A percentile compares a stretch with the other conserved stretches of the same genome.
phyloP scores from a whole-genome alignment of 2,797 vertebrate species.

The Neoniphon sammara region DNA sequence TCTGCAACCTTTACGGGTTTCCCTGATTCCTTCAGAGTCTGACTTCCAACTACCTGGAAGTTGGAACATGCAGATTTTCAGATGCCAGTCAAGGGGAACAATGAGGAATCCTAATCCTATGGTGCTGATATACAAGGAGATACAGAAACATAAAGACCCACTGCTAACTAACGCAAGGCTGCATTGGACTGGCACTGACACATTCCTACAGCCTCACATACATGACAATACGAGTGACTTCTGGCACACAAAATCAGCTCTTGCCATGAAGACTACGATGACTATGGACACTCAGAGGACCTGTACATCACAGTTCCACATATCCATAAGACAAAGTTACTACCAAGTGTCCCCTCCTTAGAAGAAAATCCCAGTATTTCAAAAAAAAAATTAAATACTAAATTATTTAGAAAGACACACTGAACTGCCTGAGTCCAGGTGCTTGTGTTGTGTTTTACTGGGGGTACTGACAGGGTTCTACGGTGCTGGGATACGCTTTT shows the following conservation, averaged over 20 bases:
- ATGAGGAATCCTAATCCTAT: neutral
- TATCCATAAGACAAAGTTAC: neutral
- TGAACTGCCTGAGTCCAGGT: conserved; percentile 4
- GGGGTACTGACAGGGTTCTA: conserved; percentile 5
- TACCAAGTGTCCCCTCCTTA: neutral
- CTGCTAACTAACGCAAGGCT: conserved; percentile 44
- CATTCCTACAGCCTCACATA: conserved; percentile 39
- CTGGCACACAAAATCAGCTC: conserved; percentile 50
- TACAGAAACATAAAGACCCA: conserved; percentile 49
- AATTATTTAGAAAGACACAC: neutral
- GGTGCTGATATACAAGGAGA: conserved; percentile 14
- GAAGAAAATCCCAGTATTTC: conserved; percentile 7
- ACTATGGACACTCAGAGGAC: conserved; percentile 69
- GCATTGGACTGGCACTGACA: conserved; percentile 30
- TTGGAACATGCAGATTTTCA: conserved; percentile 23
- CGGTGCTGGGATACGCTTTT: conserved; percentile 4
- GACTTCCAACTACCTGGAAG: conserved; percentile 88
- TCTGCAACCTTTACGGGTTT: conserved; percentile 95
- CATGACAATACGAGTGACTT: conserved; percentile 57
- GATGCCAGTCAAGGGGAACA: neutral
- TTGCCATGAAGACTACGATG: conserved; percentile 55
- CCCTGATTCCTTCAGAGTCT: conserved; percentile 84
- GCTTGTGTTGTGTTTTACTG: conserved; percentile 9
- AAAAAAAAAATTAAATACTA: neutral
- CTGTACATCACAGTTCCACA: conserved; percentile 20